A percentile compares a stretch with the other conserved stretches of the same genome.
phyloP scores from a whole-genome alignment of 2,888 invertebrate species.

The Osedax fenrisi region DNA sequence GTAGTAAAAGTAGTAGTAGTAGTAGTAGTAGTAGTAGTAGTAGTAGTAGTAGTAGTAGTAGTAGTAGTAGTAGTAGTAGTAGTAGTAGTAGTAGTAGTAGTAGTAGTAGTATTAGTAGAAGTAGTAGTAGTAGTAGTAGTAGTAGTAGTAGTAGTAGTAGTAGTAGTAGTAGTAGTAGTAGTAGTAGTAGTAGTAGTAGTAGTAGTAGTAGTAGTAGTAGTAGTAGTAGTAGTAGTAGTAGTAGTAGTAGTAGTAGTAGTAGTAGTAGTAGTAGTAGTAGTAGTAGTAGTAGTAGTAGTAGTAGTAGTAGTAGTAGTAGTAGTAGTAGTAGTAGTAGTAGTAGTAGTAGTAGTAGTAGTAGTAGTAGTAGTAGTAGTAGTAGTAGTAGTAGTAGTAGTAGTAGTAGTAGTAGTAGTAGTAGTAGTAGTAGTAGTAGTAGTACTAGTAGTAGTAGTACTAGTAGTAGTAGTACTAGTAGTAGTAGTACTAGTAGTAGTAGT shows the following conservation, averaged over 20 bases:
- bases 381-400: constrained; percentile 9
- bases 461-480: constrained; percentile 6
- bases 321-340: constrained; percentile 24
- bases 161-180: constrained; percentile 16
- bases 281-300: constrained; percentile 20
- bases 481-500: background rate
- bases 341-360: constrained; percentile 15
- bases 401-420: constrained; percentile 21
- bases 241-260: background rate
- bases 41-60: background rate
- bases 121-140: constrained; percentile 11
- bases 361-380: constrained; percentile 15
- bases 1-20: background rate
- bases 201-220: constrained; percentile 14
- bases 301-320: constrained; percentile 24
- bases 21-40: background rate
- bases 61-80: background rate
- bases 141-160: constrained; percentile 14
- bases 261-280: background rate
- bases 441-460: constrained; percentile 17
- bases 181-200: constrained; percentile 19
- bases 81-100: constrained; percentile 6
- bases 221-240: constrained; percentile 3
- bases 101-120: too few species aligned
- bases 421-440: constrained; percentile 26